Conservation (phyloP, 2,888 invertebrate species). For the Caenorhabditis japonica region DNA sequence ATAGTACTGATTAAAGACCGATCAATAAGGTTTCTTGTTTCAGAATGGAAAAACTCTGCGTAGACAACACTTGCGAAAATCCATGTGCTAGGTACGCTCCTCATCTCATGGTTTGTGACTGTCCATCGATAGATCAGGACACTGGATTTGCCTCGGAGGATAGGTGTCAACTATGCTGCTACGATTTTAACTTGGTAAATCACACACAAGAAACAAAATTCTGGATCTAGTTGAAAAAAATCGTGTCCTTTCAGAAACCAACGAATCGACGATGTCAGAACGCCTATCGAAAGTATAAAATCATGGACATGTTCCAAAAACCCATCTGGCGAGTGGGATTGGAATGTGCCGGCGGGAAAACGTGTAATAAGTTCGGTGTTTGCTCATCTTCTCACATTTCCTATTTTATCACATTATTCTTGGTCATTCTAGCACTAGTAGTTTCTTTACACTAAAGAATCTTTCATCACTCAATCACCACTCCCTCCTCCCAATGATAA, state of each 20-base stretch:
- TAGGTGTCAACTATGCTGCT: constrained; percentile 77
- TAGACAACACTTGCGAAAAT: constrained; percentile 76
- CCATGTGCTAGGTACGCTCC: constrained; percentile 75
- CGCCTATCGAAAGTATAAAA: constrained; percentile 74
- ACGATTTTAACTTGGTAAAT: constrained; percentile 75
- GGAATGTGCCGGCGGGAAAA: constrained; percentile 74
- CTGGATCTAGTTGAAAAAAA: constrained; percentile 36
- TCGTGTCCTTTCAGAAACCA: constrained; percentile 71
- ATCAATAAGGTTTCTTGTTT: constrained; percentile 17
- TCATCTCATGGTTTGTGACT: constrained; percentile 77
- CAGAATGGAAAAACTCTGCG: constrained; percentile 76
- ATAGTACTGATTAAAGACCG: not conserved
- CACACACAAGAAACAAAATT: no score
- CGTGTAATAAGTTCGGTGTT: constrained; percentile 76
- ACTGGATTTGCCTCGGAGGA: constrained; percentile 77
- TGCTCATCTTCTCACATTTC: constrained; percentile 65
- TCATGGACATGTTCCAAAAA: constrained; percentile 65
- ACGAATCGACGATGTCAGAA: constrained; percentile 74
- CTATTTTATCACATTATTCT: constrained; percentile 37
- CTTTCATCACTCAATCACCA: not conserved
- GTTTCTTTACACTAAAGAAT: constrained; percentile 22
- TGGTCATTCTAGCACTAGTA: constrained; percentile 23
- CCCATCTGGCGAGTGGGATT: constrained; percentile 75
- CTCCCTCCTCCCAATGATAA: constrained; percentile 7
- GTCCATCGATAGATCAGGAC: constrained; percentile 76